These are phyloP conservation scores for Aselliscus stoliczkanus DNA, from an alignment of 2,797 vertebrate genomes.

Conservation along the genomic window DNA sequence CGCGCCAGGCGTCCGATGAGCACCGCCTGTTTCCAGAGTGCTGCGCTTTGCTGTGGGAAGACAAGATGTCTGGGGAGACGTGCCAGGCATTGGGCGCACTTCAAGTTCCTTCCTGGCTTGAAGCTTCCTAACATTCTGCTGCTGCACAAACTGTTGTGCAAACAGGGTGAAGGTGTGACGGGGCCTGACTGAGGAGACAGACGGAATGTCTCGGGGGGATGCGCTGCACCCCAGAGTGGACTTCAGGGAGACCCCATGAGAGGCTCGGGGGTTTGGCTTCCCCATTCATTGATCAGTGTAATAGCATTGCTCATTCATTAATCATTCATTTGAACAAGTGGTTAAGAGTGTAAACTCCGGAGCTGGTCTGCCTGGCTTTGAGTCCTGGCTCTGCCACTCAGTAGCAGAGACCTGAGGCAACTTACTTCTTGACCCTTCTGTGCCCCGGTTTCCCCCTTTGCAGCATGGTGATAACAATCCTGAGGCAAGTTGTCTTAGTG, in stretches of 20 bases:
- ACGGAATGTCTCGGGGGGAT: rapidly evolving
- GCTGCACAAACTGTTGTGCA: not conserved
- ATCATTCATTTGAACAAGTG: not conserved
- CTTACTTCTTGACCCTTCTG: not conserved
- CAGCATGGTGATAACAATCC: not conserved
- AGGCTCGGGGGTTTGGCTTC: too few relatives aligned
- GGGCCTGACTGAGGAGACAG: not conserved
- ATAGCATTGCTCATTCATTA: not conserved
- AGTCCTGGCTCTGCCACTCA: not conserved
- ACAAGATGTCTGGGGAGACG: not conserved
- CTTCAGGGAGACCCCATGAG: not conserved
- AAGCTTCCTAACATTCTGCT: too few relatives aligned
- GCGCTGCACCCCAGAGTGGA: not conserved
- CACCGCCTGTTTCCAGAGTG: not conserved
- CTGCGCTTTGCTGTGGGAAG: not conserved
- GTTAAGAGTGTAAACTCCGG: too few relatives aligned
- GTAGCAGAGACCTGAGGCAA: not conserved
- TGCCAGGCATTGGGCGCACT: not conserved
- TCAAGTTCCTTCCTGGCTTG: not conserved
- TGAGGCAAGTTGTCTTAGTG: not conserved
- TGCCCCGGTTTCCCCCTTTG: not conserved
- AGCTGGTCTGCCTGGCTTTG: not conserved
- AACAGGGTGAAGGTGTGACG: not conserved
- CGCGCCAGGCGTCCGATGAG: not conserved
- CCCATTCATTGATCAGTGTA: rapidly evolving